Evolutionary conservation across 1,140 invertebrate genomes (phyloP), one percentile per base, ranked within the genome.

Genomic region (Stegodyphus dumicola): DNA sequence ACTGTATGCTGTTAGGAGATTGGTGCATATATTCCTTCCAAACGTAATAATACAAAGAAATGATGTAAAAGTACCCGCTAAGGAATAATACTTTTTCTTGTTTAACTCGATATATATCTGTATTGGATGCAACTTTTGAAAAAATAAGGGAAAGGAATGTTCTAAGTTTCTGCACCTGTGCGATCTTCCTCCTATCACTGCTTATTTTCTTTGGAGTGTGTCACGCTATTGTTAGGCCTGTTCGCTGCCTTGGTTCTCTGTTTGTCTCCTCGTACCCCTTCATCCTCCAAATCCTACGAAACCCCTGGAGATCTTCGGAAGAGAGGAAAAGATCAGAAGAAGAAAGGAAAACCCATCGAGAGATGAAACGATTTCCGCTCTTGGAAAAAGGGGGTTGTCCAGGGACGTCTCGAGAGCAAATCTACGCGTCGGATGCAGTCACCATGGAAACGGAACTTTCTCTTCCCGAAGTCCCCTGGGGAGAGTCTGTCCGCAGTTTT

Each of bases 321-420:
- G 73, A 75, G 53, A 56, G 73, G 52, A 75, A 33, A 64, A 53
- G 49, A 52, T 52, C 60, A 53, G 76, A 77, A n/a, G 60, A 51
- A 17, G 65, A 77, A 77, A 7, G 5, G 7, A 51, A 73, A 73
- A 15, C 67, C 78, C 69, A 73, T 81, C 65, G 15, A 49, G 64
- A 83, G 70, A 83, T 75, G 80, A 83, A 83, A 83, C 78, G 78
- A 79, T 79, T 79, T 66, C 67, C 15, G 77, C 67, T 70, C 77
- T 67, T 52, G 6, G 64, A 77, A 66, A 64, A 77, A 66, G 69
- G 65, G 52, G 56, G 54, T 6, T n/a, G 78, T 64, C 52, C 67
- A 81, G 56, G 56, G 78, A 73, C 53, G 54, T 73, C 78, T 53
- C 52, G 51, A 18, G 78, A 81, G 70, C 78, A 73, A 73, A 81